Conservation (phyloP, 2,888 invertebrate genomes). For the Chirona hameri region DNA sequence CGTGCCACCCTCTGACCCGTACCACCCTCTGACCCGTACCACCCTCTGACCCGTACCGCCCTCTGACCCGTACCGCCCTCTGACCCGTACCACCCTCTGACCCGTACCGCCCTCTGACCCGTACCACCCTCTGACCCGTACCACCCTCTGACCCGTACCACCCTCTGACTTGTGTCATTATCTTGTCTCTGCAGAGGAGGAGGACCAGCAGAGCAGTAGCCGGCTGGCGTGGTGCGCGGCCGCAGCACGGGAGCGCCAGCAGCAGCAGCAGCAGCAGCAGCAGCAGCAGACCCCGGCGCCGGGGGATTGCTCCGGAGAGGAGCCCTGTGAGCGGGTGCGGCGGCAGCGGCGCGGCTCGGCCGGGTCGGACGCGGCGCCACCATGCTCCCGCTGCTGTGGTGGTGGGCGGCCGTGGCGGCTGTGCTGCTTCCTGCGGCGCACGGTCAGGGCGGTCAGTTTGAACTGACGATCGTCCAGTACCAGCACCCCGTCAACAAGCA, state of each 20-base stretch:
- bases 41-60: background rate
- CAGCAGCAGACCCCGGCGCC: background rate
- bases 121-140: background rate
- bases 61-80: too few species aligned
- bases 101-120: background rate
- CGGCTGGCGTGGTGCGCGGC: background rate
- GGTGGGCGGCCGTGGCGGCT: background rate
- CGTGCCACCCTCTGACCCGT: too few species aligned
- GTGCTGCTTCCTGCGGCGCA: background rate
- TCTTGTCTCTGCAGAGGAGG: too few species aligned
- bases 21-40: too few species aligned
- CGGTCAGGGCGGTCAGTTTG: background rate
- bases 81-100: too few species aligned
- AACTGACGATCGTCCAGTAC: conserved; percentile 1
- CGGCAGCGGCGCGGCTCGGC: background rate
- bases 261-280: background rate
- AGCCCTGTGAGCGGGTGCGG: background rate
- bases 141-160: too few species aligned
- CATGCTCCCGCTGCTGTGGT: background rate
- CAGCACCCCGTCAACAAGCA: background rate
- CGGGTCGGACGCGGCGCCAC: background rate
- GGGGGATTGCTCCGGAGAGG: too few species aligned
- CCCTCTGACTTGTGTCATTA: too few species aligned
- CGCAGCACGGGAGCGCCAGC: background rate
- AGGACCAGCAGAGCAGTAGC: too few species aligned